Conservation (phyloP, 2,888 invertebrate species). For the Pemphredon lugubris region DNA sequence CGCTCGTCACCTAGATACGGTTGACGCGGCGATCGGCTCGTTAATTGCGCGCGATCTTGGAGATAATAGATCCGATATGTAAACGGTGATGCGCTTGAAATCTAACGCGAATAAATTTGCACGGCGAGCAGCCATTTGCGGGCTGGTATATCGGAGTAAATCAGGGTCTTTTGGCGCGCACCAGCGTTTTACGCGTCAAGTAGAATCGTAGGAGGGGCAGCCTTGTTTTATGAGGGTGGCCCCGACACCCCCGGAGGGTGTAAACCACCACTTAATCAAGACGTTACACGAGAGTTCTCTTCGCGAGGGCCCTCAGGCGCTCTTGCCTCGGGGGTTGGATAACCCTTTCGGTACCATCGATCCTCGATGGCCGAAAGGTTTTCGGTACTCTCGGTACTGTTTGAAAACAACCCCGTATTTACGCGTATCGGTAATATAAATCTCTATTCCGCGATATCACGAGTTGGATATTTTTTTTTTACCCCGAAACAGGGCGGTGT, state of each 20-base stretch:
- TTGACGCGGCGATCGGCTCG: too few relatives aligned
- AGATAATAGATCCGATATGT: too few relatives aligned
- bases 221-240: conserved; percentile 62
- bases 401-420: conserved; percentile 25
- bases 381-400: conserved; percentile 26
- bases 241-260: conserved; percentile 59
- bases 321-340: conserved; percentile 33
- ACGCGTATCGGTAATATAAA: conserved; percentile 7
- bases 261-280: conserved; percentile 77
- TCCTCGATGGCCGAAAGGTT: conserved; percentile 46
- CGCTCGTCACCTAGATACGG: too few relatives aligned
- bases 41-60: too few relatives aligned
- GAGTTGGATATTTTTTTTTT: too few relatives aligned
- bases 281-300: conserved; percentile 69
- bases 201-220: conserved; percentile 39
- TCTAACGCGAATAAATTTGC: conserved; percentile 15
- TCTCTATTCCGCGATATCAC: not conserved
- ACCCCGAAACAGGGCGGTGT: too few relatives aligned
- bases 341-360: conserved; percentile 56
- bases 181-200: conserved; percentile 52
- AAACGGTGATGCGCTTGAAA: too few relatives aligned
- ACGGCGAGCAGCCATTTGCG: conserved; percentile 8
- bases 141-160: conserved; percentile 44
- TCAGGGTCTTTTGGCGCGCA: conserved; percentile 32
- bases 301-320: conserved; percentile 57